A percentile compares a stretch with the other conserved stretches of the same genome.
Evolutionary conservation across 2,797 vertebrate species (phyloP).

Genomic region (Lindbergichthys nudifrons): DNA sequence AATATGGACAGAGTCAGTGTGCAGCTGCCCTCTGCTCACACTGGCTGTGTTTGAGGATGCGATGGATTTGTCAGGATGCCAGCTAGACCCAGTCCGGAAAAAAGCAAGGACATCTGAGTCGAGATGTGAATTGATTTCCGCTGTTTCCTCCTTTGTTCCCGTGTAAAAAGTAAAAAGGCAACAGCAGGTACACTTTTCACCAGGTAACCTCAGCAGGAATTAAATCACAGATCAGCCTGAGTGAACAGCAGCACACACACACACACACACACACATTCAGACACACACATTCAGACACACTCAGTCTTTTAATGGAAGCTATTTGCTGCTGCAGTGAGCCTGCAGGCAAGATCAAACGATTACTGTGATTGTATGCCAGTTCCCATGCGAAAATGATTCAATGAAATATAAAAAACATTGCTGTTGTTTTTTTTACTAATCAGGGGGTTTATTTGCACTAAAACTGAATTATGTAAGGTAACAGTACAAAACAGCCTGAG

Average conservation of each 20-base stretch:
- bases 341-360: conserved; percentile 11
- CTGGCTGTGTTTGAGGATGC: conserved; percentile 49
- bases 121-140: conserved; percentile 43
- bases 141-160: conserved; percentile 25
- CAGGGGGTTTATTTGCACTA: background rate
- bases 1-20: conserved; percentile 41
- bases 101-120: conserved; percentile 38
- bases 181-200: conserved; percentile 25
- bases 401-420: background rate
- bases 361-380: conserved; percentile 17
- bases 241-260: conserved; percentile 35
- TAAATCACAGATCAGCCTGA: conserved; percentile 44
- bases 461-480: background rate
- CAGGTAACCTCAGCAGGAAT: conserved; percentile 50
- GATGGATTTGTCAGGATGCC: conserved; percentile 28
- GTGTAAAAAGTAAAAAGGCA: conserved; percentile 30
- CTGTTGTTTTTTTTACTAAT: background rate
- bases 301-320: conserved; percentile 12
- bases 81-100: conserved; percentile 24
- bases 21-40: conserved; percentile 39
- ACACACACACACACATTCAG: background rate
- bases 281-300: background rate
- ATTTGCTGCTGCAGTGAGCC: conserved; percentile 22
- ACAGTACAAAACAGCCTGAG: too few species aligned
- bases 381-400: conserved; percentile 6